Evolutionary conservation across 2,113 vertebrate genomes (phyloP).

Genomic region (Crotalus helleri): DNA sequence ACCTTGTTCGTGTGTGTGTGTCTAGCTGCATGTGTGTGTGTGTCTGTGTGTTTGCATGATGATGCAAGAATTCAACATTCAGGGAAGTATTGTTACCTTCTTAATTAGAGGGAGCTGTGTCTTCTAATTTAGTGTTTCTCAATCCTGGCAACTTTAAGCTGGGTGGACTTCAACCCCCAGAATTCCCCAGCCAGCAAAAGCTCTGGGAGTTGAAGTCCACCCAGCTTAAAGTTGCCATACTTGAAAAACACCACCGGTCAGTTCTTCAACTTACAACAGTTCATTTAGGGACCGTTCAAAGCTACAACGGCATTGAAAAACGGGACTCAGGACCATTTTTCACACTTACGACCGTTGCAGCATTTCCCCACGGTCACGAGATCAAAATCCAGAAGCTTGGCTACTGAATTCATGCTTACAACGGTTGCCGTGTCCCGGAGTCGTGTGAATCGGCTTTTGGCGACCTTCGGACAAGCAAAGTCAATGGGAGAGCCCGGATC

Average conservation of each 20-base stretch:
- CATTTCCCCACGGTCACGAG: no score
- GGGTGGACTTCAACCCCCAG: neutral
- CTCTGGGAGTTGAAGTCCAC: no score
- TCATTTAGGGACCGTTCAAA: neutral
- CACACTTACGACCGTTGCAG: no score
- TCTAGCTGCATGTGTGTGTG: neutral
- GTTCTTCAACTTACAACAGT: neutral
- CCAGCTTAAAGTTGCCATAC: no score
- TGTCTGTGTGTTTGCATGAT: neutral
- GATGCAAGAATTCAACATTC: conserved; percentile 4
- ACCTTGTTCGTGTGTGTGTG: neutral
- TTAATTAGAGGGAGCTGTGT: neutral
- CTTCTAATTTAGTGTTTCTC: neutral
- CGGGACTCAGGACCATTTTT: no score
- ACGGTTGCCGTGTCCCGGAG: neutral
- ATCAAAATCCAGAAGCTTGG: neutral
- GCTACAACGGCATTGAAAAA: neutral
- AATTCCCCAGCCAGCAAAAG: neutral
- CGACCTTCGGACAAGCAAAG: neutral
- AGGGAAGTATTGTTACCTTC: neutral
- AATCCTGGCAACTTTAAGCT: neutral
- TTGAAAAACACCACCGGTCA: no score
- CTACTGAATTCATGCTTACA: neutral
- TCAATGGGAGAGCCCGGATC: neutral
- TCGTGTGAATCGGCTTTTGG: neutral